Conservation (phyloP, 35 echinoderm and acorn worm genomes). For the Apostichopus japonicus region DNA sequence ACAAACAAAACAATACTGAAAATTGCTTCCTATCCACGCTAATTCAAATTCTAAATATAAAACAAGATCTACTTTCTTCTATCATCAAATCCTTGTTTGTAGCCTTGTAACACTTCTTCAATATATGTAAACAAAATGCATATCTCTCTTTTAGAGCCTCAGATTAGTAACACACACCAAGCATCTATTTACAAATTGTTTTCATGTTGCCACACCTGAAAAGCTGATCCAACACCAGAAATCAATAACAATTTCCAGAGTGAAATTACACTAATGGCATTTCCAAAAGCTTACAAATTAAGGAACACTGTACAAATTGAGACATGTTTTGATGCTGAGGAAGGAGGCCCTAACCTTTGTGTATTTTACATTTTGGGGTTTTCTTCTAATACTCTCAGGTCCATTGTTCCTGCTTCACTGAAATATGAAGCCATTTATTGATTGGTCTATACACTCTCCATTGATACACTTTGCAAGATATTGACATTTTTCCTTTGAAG, state of each 20-base stretch:
- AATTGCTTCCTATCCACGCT: too few species aligned
- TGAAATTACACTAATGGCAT: constrained; percentile 1
- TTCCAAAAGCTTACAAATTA: neutral
- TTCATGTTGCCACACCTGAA: neutral
- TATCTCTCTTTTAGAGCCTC: too few species aligned
- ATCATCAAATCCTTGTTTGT: too few species aligned
- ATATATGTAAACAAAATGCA: too few species aligned
- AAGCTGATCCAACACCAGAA: neutral
- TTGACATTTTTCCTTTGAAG: neutral
- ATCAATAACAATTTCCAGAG: neutral
- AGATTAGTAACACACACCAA: too few species aligned
- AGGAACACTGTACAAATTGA: neutral
- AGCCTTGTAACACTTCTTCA: too few species aligned
- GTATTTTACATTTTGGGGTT: neutral
- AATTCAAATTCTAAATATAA: too few species aligned
- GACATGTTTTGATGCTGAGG: neutral
- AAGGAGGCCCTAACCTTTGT: neutral
- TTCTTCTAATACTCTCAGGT: neutral
- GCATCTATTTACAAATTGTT: neutral
- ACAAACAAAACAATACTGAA: too few species aligned
- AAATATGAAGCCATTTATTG: neutral
- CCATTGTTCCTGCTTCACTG: neutral
- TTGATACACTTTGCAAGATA: neutral
- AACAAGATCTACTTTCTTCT: too few species aligned
- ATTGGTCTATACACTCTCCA: neutral